Evolutionary conservation across 2,888 invertebrate genomes (phyloP), one percentile per base, ranked within the genome.

Genomic region (Leucoma salicis): DNA sequence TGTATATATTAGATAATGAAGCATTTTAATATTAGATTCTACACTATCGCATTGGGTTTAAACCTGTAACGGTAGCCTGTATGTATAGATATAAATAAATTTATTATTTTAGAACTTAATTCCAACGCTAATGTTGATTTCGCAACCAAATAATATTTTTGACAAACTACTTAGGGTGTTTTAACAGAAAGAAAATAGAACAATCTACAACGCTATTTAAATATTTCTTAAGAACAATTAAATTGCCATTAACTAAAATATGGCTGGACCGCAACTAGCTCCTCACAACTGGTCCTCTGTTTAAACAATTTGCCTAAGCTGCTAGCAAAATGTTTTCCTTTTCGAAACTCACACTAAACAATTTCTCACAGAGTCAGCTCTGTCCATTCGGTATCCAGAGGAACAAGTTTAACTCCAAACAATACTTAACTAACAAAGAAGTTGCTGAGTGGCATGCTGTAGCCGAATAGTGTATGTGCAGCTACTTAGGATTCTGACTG

Each of bases 361-460:
- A 83, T 84, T 81, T 79, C 79, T 78, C 77, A 68, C 74, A 67
- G 74, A 80, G 73, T 75, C 70, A 53, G 74, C 70, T 74, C 77
- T 80, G 85, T 78, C 81, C 81, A 82, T 82, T 83, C 74, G 74
- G 74, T 66, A 77, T 80, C 78, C 79, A 74, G 71, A 69, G 67
- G 67, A 69, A 65, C 42, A 82, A 87, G 80, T 83, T 87, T 67
- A 70, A 76, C 77, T 76, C 70, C 78, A 81, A 87, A 86, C 85
- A 86, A 84, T 85, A 79, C 82, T 85, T 83, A 66, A 66, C 75
- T 75, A 79, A 82, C 83, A 86, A 86, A 86, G 83, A 86, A 87
- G 76, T 86, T 82, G 64, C 34, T 25, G 41, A 46, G 59, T 61
- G 57, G 59, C 58, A 67, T 57, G 55, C 60, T 74, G 75, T 57